Base-by-base conservation (phyloP, 2,797 vertebrate genomes). In the Crenuchus spilurus region DNA sequence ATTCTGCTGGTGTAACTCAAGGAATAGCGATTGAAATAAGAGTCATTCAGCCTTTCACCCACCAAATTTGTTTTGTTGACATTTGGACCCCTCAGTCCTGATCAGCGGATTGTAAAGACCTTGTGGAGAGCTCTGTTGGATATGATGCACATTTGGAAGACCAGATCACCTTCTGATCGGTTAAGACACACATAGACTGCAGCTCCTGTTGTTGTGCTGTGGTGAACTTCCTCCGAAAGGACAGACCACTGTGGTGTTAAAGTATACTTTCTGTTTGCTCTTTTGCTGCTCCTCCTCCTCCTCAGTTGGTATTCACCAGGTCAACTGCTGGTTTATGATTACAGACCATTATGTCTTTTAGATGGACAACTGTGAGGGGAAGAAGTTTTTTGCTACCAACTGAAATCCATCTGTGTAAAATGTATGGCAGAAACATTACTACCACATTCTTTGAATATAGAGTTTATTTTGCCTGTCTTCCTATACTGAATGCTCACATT, bases 1-100 rank as follows among this genome's bases (percentile, higher is more conserved):
- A 73, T 67, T 72, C 65, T 72, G 70, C 20, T 73, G 46, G 10
- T n/a, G 73, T 77, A 44, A 55, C 76, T 75, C 65, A 55, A 60
- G 77, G 52, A 74, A 77, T 74, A 20, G 49, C 4, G 48, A 54
- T 71, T 35, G 10, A 58, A 49, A 42, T 20, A 52, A 65, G 30
- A 76, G 75, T 65, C 31, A 70, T 62, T 46, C 71, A 39, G 20
- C 60, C 49, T 52, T 70, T 72, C 20, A 69, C 58, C 26, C 64
- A 39, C 35, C 70, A 72, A 63, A 61, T 55, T 35, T 73, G 16
- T 18, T 60, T 28, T 65, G 11, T 39, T 51, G n/a, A n/a, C n/a
- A n/a, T 16, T 24, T 20, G 22, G 44, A 26, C 49, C 16, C 20
- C 20, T 18, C 11, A 1, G 7, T 61, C 26, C 16, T 42, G 31